A percentile compares a stretch with the other conserved stretches of the same genome.
Conservation (phyloP, 2,797 vertebrate species). For the Cottoperca gobio region DNA sequence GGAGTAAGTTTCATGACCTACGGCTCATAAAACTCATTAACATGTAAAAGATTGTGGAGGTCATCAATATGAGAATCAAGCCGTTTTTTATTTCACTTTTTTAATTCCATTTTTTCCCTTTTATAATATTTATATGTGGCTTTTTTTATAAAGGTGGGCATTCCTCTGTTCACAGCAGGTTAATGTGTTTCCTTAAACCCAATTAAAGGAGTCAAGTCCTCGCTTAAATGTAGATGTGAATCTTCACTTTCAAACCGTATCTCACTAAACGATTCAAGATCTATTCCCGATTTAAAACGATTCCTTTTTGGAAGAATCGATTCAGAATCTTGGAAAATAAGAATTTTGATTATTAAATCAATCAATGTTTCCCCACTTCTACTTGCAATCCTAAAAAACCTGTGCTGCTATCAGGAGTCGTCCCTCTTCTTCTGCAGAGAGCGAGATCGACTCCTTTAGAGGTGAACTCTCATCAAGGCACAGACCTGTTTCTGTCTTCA, state of each 20-base stretch:
- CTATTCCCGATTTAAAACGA: no score
- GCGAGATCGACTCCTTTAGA: slow-evolving; percentile 34
- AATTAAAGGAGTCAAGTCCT: not conserved
- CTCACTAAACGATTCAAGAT: no score
- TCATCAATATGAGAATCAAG: not conserved
- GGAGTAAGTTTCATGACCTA: slow-evolving; percentile 7
- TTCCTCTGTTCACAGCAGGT: not conserved
- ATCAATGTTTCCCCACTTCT: no score
- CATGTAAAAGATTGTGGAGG: not conserved
- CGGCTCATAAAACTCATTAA: slow-evolving; percentile 7
- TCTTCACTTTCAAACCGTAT: no score
- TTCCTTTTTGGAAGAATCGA: no score
- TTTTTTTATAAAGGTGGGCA: not conserved
- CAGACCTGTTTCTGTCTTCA: slow-evolving; percentile 42
- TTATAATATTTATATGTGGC: not conserved
- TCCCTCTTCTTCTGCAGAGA: slow-evolving; percentile 12
- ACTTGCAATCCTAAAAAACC: not conserved
- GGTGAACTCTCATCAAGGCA: slow-evolving; percentile 38
- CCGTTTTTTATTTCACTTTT: not conserved
- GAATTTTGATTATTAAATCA: no score
- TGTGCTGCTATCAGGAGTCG: slow-evolving; percentile 18
- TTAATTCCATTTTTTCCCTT: no score
- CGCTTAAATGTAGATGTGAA: no score
- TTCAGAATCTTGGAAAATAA: no score
- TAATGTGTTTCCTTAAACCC: slow-evolving; percentile 17